Evolutionary conservation across 1,140 invertebrate species (phyloP), one percentile per base, ranked within the genome.

Genomic region (Sycophaga agraensis): DNA sequence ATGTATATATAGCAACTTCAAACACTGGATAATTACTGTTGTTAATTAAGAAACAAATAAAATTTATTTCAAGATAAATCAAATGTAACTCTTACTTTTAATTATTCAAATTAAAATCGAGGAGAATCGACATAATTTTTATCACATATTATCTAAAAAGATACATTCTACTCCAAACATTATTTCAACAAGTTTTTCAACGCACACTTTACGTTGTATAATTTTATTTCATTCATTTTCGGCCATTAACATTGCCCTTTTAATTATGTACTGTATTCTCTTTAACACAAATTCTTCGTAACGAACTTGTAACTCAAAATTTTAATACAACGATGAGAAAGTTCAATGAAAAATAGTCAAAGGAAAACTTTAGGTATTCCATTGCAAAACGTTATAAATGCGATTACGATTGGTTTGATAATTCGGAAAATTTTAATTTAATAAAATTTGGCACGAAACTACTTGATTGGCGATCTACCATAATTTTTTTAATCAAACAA

Each of bases 111-210:
- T 59, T 34, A 42, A 35, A 19, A 39, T 42, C 21, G 43, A 43
- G 19, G 37, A 4, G 17, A 40, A 42, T 37, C 16, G 42, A 54
- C 26, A 48, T 26, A 22, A 53, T 53, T 54, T 51, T 39, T 61
- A 64, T 59, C 63, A 57, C 58, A 61, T 57, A 43, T 55, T 43
- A 59, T 22, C 40, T 49, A 24, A 24, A 31, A 21, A 42, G 48
- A 57, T 50, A 45, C 40, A 51, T 57, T 24, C 56, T 43, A n/a
- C n/a, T 21, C 28, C 28, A 54, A 61, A 61, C 35, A 46, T 45
- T 37, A 46, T 56, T 50, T 37, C 22, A 35, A 42, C 37, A 50
- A 46, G 50, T 35, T 17, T 59, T 59, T 59, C 43, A 26, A 46
- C 49, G 28, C 49, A 22, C 14, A 35, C 2, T 37, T n/a, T 11